A percentile compares a stretch with the other conserved stretches of the same genome.
Conservation (phyloP, 2,888 invertebrate genomes). For the Sipunculus nudus region DNA sequence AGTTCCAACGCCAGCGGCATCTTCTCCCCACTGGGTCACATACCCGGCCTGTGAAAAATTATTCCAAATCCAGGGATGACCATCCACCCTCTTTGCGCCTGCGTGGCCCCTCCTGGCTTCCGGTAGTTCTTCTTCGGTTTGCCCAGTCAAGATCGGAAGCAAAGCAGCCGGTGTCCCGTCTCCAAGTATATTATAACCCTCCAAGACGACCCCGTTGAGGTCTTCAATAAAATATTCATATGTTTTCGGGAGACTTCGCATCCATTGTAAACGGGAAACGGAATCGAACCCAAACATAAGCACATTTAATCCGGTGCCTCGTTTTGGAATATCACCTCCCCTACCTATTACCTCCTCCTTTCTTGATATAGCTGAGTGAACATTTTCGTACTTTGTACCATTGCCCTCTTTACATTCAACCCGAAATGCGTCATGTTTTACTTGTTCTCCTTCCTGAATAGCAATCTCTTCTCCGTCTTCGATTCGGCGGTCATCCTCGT, state of each 20-base stretch:
- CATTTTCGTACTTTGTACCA: constrained; percentile 72
- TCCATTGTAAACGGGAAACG: constrained; percentile 75
- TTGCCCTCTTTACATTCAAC: constrained; percentile 39
- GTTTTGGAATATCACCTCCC: constrained; percentile 7
- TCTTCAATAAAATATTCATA: constrained; percentile 51
- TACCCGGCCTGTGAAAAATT: constrained; percentile 72
- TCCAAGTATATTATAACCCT: constrained; percentile 46
- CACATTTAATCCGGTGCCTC: constrained; percentile 26
- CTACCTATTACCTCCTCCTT: constrained; percentile 16
- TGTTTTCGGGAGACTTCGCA: constrained; percentile 57
- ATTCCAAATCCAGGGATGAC: constrained; percentile 88
- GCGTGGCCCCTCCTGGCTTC: constrained; percentile 65
- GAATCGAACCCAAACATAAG: constrained; percentile 90
- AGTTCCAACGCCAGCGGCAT: constrained; percentile 83
- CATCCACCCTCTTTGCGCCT: constrained; percentile 75
- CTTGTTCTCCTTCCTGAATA: constrained; percentile 1
- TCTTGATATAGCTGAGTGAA: constrained; percentile 71
- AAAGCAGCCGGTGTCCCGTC: constrained; percentile 44
- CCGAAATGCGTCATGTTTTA: constrained; percentile 24
- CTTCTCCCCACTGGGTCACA: constrained; percentile 85
- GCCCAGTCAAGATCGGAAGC: constrained; percentile 43
- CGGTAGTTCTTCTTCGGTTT: constrained; percentile 36
- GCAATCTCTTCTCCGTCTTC: constrained; percentile 17
- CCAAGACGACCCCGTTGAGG: constrained; percentile 50
- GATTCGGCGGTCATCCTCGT: constrained; percentile 36